Evolutionary conservation across 2,797 vertebrate genomes (phyloP).

Genomic region (Pipistrellus pygmaeus): DNA sequence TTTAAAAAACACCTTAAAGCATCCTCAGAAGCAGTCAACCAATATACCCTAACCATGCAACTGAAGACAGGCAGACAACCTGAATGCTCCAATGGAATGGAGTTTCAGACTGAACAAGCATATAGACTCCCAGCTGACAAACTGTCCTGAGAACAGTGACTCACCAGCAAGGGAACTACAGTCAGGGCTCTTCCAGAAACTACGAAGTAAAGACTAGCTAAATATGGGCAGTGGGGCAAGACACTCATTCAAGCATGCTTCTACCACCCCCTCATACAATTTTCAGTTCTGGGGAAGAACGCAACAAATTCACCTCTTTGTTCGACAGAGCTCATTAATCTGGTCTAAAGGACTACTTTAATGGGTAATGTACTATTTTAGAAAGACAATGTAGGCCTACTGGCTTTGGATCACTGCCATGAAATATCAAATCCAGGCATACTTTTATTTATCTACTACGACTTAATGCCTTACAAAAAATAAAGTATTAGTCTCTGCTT

Average conservation of each 20-base stretch:
- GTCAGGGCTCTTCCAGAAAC: not conserved
- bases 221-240: conserved; percentile 37
- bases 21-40: not conserved
- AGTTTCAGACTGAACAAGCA: not conserved
- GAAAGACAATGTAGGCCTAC: not conserved
- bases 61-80: not conserved
- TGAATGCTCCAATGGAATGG: not conserved
- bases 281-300: conserved; percentile 37
- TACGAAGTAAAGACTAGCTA: conserved; percentile 46
- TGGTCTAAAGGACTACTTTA: conserved; percentile 35
- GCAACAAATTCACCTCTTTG: not conserved
- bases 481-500: not conserved
- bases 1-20: not conserved
- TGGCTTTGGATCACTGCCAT: not conserved
- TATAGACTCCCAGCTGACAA: not conserved
- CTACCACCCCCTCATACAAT: not conserved
- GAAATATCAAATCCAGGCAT: conserved; percentile 40
- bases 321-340: conserved; percentile 26
- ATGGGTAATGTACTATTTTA: conserved; percentile 5
- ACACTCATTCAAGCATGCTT: conserved; percentile 2
- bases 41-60: not conserved
- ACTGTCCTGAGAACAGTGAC: not conserved
- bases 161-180: not conserved
- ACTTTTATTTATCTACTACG: conserved; percentile 23
- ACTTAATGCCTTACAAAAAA: conserved; percentile 39